Percentiles rank a stretch among this genome's conserved stretches.
Conservation (phyloP, 1,140 invertebrate species). For the Babylonia areolata region DNA sequence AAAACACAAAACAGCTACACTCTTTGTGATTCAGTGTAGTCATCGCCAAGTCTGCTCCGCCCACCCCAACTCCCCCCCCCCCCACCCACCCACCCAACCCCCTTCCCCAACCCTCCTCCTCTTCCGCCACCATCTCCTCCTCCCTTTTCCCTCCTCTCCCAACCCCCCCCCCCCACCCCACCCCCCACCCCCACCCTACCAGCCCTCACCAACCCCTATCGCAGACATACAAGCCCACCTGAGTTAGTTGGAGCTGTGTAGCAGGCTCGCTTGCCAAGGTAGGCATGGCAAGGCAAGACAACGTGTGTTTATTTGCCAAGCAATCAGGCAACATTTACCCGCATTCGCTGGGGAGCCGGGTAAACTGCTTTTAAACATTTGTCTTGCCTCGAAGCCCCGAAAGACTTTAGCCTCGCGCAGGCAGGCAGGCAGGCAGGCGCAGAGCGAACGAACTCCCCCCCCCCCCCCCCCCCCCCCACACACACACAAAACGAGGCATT, state of each 20-base stretch:
- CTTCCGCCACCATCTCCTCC: neutral
- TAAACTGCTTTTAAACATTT: slow-evolving; percentile 3
- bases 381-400: too few relatives aligned
- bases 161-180: neutral
- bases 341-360: neutral
- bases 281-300: neutral
- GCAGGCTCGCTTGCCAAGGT: neutral
- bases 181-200: neutral
- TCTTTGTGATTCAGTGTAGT: neutral
- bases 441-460: too few relatives aligned
- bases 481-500: neutral
- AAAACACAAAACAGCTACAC: too few relatives aligned
- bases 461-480: neutral
- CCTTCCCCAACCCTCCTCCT: neutral
- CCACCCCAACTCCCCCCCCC: neutral
- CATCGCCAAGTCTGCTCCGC: neutral
- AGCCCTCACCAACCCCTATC: neutral
- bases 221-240: too few relatives aligned
- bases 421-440: too few relatives aligned
- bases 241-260: neutral
- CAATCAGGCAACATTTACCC: slow-evolving; percentile 25
- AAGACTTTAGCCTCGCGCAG: too few relatives aligned
- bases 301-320: slow-evolving; percentile 25
- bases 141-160: neutral
- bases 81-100: neutral